Evolutionary conservation across 2,797 vertebrate species (phyloP).

Genomic region (Dendrocincla tyrannina): DNA sequence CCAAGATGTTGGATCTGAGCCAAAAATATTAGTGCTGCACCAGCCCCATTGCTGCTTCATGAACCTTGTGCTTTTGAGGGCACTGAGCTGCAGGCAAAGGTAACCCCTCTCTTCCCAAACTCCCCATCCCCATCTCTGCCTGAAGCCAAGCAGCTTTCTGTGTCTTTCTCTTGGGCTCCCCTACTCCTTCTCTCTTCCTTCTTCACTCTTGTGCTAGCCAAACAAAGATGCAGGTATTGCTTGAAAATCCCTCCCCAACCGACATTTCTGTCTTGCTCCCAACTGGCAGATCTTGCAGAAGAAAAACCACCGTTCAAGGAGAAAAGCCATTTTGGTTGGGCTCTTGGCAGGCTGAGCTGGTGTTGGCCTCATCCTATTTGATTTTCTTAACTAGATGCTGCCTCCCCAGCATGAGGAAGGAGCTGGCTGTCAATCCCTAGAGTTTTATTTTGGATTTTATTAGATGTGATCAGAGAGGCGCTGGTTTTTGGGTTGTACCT

Average conservation of each 20-base stretch:
- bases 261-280: constrained; percentile 2
- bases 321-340: constrained; percentile 2
- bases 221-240: background rate
- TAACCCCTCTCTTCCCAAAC: background rate
- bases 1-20: fast-evolving
- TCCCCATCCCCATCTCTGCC: background rate
- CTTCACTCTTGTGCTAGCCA: background rate
- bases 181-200: background rate
- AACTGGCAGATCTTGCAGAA: background rate
- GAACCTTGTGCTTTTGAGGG: background rate
- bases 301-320: background rate
- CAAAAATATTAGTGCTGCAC: background rate
- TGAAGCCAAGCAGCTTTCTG: background rate
- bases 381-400: background rate
- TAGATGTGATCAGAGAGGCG: background rate
- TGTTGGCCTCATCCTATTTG: fast-evolving
- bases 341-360: background rate
- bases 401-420: background rate
- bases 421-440: background rate
- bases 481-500: background rate
- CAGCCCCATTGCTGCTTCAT: fast-evolving
- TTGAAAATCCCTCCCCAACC: background rate
- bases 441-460: constrained; percentile 26
- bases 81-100: background rate
- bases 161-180: background rate